Evolutionary conservation across 2,888 invertebrate genomes (phyloP), one percentile per base, ranked within the genome.

Genomic region (Mellilla xanthometata): DNA sequence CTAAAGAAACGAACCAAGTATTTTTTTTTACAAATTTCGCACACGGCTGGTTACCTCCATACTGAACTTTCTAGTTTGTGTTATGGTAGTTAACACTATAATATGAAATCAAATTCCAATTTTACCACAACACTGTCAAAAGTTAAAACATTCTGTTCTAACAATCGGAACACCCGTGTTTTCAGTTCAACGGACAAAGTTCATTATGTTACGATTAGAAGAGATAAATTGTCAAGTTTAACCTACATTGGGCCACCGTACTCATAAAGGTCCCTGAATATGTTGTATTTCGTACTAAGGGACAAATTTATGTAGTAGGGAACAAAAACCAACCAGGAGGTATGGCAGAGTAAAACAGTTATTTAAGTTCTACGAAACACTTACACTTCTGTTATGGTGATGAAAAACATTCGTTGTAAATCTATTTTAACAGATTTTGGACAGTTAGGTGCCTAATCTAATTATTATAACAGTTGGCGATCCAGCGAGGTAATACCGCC

Each of bases 201-300:
- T 81, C 74, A 86, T 83, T 80, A 80, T 65, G 61, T 60, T 61
- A 52, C 78, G 73, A 83, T 83, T 83, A 81, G 79, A 81, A 78
- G 71, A 75, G 80, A 84, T 80, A 80, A 80, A 83, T 84, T 75
- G 75, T 70, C 46, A 58, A 80, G 69, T 77, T 80, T 73, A 75
- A 70, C 73, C 72, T 68, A 69, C 68, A 60, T 65, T 64, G 67
- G 67, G 66, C 72, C 67, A 82, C 83, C 85, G 81, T 78, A 76
- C 81, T 87, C 85, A 86, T 86, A 85, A 84, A 79, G 69, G 72
- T 60, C 65, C 61, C 64, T 54, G 72, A 80, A 79, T 81, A 80
- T 76, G 78, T 75, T 75, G 65, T 74, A 67, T 68, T 70, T 61
- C 76, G 72, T 68, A 68, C 60, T 63, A 71, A 75, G 76, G 78